Base-by-base conservation (phyloP, 1,140 invertebrate species). In the Whitmania pigra region DNA sequence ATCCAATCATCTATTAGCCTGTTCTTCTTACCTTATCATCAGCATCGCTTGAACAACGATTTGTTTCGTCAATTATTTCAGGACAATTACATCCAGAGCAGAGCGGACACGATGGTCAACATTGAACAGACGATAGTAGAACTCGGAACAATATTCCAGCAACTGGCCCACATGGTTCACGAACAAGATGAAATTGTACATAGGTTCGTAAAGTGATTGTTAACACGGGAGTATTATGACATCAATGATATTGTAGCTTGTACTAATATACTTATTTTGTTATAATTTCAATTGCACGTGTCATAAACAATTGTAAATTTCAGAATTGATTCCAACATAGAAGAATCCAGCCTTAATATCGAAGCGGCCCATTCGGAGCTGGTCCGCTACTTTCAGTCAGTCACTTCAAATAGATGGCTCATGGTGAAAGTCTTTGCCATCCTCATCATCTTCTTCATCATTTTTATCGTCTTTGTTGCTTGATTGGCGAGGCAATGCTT, bases 361-460 rank as follows among this genome's bases (percentile, higher is more conserved):
- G 94, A 97, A 85, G 92, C 93, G 67, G 97, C 95, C 25, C 96
- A 99, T 80, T 86, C 89, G 25, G 94, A 99, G 85, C 93, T 99
- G 75, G 84, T 99, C 71, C 96, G 92, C 83, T 99, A 99, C 84
- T 99, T 99, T 81, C 92, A 94, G 82, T 94, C 91, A 27, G 91
- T 99, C 25, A 92, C 93, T 17, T 94, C 90, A 60, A 99, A 99
- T 84, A 87, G 96, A 77, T 98, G 94, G 91, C 85, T 99, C 17
- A 99, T 99, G 93, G 91, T 99, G 77, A 99, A 99, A 87, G 90
- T 99, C 74, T 99, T 99, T 85, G 95, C 88, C 71, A 91, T 99
- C 69, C 85, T 99, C 36, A 95, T 99, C 85, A 90, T 98, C 79
- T 99, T 99, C 86, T 98, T 99, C 82, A 89, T 99, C 80, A 93